Evolutionary conservation across 92 coral and sea anemone genomes (phyloP).

Genomic region (Isaurus tuberculatus): DNA sequence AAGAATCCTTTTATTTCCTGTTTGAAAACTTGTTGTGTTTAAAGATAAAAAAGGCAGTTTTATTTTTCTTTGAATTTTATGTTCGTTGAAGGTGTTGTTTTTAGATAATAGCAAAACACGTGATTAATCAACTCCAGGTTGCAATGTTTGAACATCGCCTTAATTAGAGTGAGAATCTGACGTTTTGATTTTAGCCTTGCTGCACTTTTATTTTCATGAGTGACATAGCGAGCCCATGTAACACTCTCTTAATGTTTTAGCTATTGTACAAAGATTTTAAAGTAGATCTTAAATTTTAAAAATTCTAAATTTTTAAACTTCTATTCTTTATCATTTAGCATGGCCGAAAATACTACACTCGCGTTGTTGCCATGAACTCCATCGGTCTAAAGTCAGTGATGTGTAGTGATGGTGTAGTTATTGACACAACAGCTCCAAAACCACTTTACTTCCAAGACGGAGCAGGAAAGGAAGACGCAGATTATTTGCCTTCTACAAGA

Average conservation of each 20-base stretch:
- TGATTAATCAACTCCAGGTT: too few species aligned
- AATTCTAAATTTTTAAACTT: not conserved
- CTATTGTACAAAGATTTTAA: too few species aligned
- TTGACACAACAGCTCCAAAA: constrained; percentile 88
- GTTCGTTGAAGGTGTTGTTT: too few species aligned
- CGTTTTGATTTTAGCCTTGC: too few species aligned
- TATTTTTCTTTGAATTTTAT: too few species aligned
- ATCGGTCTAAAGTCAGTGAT: constrained; percentile 84
- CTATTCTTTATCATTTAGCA: constrained; percentile 30
- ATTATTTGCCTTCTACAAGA: constrained; percentile 77
- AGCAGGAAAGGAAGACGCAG: constrained; percentile 73
- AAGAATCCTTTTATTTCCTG: not conserved
- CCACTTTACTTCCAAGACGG: constrained; percentile 80
- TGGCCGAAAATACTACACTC: constrained; percentile 83
- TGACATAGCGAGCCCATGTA: too few species aligned
- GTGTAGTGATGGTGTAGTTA: constrained; percentile 92
- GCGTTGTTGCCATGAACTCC: constrained; percentile 74
- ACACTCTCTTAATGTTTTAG: too few species aligned
- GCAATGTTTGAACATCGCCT: too few species aligned
- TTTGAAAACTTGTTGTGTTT: not conserved
- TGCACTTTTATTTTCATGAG: not conserved
- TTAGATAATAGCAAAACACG: too few species aligned
- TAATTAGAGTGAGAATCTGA: too few species aligned
- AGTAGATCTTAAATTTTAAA: too few species aligned
- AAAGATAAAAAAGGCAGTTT: not conserved